A percentile compares a stretch with the other conserved stretches of the same genome.
These are phyloP conservation scores for Junco hyemalis DNA, from an alignment of 2,113 vertebrate species.

Conservation along the genomic window DNA sequence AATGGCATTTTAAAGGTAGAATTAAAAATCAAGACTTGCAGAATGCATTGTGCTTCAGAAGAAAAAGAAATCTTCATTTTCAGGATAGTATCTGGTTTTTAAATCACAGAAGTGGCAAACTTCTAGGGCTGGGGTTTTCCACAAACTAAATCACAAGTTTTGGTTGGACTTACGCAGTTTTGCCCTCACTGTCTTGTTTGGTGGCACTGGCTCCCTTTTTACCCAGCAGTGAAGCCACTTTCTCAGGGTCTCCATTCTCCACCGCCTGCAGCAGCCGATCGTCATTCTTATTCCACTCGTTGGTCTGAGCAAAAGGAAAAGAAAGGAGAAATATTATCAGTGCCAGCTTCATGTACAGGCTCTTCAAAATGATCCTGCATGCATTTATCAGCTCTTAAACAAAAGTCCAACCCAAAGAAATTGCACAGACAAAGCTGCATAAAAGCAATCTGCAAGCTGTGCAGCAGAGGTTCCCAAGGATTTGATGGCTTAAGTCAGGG, in stretches of 20 bases:
- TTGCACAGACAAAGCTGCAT: neutral
- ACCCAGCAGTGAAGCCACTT: constrained; percentile 87
- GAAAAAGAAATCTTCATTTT: neutral
- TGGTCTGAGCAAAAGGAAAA: constrained; percentile 74
- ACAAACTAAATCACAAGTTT: neutral
- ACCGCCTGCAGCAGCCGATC: constrained; percentile 93
- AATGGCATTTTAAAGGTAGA: neutral
- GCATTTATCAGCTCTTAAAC: neutral
- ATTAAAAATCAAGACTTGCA: neutral
- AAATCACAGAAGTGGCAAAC: neutral
- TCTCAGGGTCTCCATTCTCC: constrained; percentile 93
- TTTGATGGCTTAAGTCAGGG: neutral
- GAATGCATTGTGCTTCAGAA: neutral
- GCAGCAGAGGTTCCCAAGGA: neutral
- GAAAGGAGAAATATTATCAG: neutral
- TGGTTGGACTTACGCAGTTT: constrained; percentile 87
- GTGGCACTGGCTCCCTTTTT: constrained; percentile 93
- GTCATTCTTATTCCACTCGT: constrained; percentile 98
- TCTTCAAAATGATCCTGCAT: neutral
- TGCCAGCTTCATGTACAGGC: neutral
- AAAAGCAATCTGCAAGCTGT: neutral
- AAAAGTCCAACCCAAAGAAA: neutral
- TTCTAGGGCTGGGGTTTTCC: neutral
- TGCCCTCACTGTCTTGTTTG: constrained; percentile 92
- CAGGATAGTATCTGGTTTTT: neutral